Evolutionary conservation across 2,113 vertebrate genomes (phyloP).

Genomic region (Takifugu bimaculatus): DNA sequence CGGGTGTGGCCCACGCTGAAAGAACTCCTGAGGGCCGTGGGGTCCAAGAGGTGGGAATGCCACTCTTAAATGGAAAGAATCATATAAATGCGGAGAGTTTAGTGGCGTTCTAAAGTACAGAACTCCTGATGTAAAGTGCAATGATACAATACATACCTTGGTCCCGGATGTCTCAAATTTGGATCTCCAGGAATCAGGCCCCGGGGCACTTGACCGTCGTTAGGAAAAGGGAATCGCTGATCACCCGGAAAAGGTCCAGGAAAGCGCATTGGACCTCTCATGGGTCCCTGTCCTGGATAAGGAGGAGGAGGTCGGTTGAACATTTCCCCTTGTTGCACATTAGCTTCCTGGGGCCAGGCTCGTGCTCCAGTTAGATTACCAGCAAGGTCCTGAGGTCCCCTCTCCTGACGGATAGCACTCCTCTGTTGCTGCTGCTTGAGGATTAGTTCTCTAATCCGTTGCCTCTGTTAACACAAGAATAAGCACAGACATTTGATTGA

Average conservation of each 20-base stretch:
- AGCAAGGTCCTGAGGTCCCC: conserved; percentile 76
- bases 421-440: conserved; percentile 94
- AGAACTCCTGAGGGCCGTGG: conserved; percentile 81
- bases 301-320: conserved; percentile 92
- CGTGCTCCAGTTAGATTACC: conserved; percentile 70
- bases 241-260: conserved; percentile 80
- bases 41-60: conserved; percentile 81
- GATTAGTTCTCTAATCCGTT: conserved; percentile 90
- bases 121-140: neutral
- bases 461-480: conserved; percentile 76
- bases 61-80: conserved; percentile 68
- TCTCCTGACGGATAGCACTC: conserved; percentile 87
- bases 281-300: conserved; percentile 88
- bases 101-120: neutral
- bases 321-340: conserved; percentile 75
- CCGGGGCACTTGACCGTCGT: conserved; percentile 80
- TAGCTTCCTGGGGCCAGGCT: conserved; percentile 85
- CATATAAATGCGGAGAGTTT: neutral
- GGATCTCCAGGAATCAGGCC: conserved; percentile 79
- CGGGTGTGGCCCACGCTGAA: conserved; percentile 80
- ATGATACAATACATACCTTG: conserved; percentile 76
- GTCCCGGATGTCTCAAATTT: conserved; percentile 82
- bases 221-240: conserved; percentile 77
- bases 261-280: conserved; percentile 80
- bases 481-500: neutral